These are phyloP conservation scores for Enhydra lutris DNA, from an alignment of 2,113 vertebrate genomes.

Conservation along the genomic window DNA sequence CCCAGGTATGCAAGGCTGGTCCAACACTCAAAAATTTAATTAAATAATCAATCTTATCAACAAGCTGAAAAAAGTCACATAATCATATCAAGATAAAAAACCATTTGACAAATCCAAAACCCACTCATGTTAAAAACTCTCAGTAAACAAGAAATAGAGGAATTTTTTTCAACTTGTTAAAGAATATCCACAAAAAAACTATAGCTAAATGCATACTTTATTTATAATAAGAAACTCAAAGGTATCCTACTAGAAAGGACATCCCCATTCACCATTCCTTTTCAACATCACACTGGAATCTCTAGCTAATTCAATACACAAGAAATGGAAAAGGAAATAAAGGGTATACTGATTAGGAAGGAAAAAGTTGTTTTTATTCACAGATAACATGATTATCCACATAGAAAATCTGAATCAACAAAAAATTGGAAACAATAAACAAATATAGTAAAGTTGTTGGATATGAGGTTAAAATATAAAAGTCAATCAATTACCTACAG, in stretches of 20 bases:
- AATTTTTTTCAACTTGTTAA: neutral
- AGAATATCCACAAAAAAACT: neutral
- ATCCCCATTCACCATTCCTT: neutral
- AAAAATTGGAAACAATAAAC: neutral
- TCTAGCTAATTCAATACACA: neutral
- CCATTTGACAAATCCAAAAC: neutral
- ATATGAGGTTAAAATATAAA: neutral
- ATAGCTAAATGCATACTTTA: neutral
- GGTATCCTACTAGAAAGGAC: neutral
- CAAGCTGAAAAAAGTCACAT: neutral
- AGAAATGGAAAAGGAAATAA: neutral
- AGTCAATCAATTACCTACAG: neutral
- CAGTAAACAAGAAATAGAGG: neutral
- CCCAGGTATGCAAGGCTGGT: neutral
- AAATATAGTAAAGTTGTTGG: neutral
- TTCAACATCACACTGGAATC: neutral
- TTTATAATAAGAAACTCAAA: neutral
- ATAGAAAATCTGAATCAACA: neutral
- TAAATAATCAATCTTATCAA: neutral
- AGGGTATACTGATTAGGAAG: neutral
- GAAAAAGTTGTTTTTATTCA: neutral
- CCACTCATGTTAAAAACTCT: neutral
- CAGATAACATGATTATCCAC: neutral
- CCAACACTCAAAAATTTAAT: neutral
- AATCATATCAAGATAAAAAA: neutral